Base-by-base conservation (phyloP, 1,140 invertebrate species). In the Andrena cerasifolii region DNA sequence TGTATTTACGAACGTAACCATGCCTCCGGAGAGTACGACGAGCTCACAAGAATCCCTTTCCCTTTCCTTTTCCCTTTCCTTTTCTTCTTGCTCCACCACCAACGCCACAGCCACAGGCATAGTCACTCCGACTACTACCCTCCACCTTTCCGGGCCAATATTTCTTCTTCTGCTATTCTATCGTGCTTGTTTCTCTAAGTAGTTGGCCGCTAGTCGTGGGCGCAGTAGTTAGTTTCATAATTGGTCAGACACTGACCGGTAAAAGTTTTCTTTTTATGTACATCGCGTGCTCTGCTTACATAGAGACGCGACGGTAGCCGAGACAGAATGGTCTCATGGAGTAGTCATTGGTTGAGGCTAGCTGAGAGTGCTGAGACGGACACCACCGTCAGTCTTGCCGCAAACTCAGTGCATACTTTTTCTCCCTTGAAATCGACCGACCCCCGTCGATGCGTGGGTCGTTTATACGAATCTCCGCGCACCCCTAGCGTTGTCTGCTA, bases 1-100 rank as follows among this genome's bases (percentile, higher is more conserved):
- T 86, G 85, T 91, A 91, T 89, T 89, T 90, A 89, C 75, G 82
- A 82, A 86, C 79, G 73, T 76, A 81, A 76, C 75, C 70, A 67
- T 75, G 67, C 40, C 78, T 74, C 67, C 76, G 59, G 74, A 76
- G 83, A 74, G 33, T 68, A 79, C 77, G 63, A 58, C 59, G 31
- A 61, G 54, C 49, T 85, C 62, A 40, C 78, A 62, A 53, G 76
- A 74, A 88, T 86, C 61, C 70, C 63, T 77, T 59, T 71, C 47
- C 24, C 59, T 53, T 43, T n/a, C 28, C 28, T 43, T 21, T 53
- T 73, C 24, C 14, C 49, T 12, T 56, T 28, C 12, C 21, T 4
- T n/a, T 56, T 28, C 26, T 53, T 21, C 62, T 53, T 59, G 66
- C 66, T 63, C 45, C 73, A 2, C 40, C 18, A 49, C 18, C 18